phyloP scores from a whole-genome alignment of 1,140 invertebrate genomes.

The Glossosoma conforme region DNA sequence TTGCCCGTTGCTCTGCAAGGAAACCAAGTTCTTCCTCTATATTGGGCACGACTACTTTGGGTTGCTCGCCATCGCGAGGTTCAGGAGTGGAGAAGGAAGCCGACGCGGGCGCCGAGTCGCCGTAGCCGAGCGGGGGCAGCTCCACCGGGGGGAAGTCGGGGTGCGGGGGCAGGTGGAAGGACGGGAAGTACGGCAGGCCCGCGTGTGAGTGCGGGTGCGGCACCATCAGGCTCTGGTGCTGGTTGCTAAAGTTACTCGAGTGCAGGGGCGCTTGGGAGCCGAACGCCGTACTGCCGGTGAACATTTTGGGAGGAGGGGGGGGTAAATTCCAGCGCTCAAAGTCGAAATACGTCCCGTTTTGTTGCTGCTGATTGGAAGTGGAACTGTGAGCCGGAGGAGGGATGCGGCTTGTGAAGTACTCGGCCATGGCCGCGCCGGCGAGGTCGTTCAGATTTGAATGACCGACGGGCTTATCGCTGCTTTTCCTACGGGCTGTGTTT shows the following conservation, averaged over 20 bases:
- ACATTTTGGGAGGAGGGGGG: conserved; percentile 62
- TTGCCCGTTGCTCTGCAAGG: conserved; percentile 58
- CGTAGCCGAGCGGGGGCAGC: conserved; percentile 56
- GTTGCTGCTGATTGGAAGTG: conserved; percentile 56
- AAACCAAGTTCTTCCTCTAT: conserved; percentile 81
- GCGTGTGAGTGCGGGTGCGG: conserved; percentile 58
- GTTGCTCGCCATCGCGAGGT: conserved; percentile 60
- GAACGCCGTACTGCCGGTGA: conserved; percentile 52
- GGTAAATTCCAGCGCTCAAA: conserved; percentile 69
- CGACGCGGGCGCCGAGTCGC: conserved; percentile 48
- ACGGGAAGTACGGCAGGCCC: conserved; percentile 61
- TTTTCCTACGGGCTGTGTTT: conserved; percentile 48
- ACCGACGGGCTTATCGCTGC: conserved; percentile 47
- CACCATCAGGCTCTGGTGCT: conserved; percentile 59
- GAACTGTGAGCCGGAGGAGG: conserved; percentile 66
- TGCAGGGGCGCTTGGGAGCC: conserved; percentile 53
- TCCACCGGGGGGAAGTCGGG: conserved; percentile 59
- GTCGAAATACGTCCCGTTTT: conserved; percentile 65
- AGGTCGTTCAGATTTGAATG: conserved; percentile 49
- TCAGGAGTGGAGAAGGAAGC: conserved; percentile 50
- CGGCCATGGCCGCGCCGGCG: conserved; percentile 49
- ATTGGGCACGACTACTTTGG: conserved; percentile 78
- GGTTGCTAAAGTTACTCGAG: conserved; percentile 56
- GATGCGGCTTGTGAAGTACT: conserved; percentile 56
- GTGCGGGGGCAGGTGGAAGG: conserved; percentile 61